Evolutionary conservation across 2,888 invertebrate species (phyloP).

Genomic region (Drosophila vallismaia): DNA sequence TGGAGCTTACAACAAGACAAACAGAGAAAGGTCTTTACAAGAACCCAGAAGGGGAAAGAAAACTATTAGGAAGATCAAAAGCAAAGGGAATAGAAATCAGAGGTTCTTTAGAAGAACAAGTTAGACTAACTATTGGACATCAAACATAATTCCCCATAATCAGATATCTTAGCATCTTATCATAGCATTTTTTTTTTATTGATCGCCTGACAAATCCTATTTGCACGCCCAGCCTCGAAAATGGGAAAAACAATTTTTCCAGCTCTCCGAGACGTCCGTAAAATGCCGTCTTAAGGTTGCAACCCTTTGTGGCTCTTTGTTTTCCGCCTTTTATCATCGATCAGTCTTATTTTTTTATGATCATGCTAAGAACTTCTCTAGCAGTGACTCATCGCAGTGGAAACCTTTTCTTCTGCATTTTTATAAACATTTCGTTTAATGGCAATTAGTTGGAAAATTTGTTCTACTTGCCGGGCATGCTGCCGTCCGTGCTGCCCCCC

Average conservation of each 20-base stretch:
- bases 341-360: slow-evolving; percentile 74
- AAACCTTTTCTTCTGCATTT: slow-evolving; percentile 35
- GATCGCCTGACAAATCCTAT: slow-evolving; percentile 71
- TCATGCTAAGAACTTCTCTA: slow-evolving; percentile 71
- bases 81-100: slow-evolving; percentile 1
- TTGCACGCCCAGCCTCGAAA: slow-evolving; percentile 62
- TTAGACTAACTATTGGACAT: slow-evolving; percentile 10
- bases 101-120: slow-evolving; percentile 12
- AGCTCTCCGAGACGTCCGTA: slow-evolving; percentile 27
- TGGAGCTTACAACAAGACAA: slow-evolving; percentile 65
- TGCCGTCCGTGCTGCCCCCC: slow-evolving; percentile 25
- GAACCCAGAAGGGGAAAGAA: background rate
- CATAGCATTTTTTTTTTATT: slow-evolving; percentile 28
- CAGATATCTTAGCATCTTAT: slow-evolving; percentile 29
- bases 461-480: slow-evolving; percentile 48
- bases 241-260: slow-evolving; percentile 69
- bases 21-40: slow-evolving; percentile 48
- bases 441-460: slow-evolving; percentile 75
- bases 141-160: slow-evolving; percentile 34
- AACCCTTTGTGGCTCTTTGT: slow-evolving; percentile 16
- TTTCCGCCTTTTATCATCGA: slow-evolving; percentile 70
- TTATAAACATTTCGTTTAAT: slow-evolving; percentile 50
- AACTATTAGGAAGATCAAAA: slow-evolving; percentile 12
- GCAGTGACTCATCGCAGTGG: slow-evolving; percentile 42
- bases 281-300: slow-evolving; percentile 24